phyloP scores from a whole-genome alignment of 2,797 vertebrate genomes.

The Macropus fuliginosus region DNA sequence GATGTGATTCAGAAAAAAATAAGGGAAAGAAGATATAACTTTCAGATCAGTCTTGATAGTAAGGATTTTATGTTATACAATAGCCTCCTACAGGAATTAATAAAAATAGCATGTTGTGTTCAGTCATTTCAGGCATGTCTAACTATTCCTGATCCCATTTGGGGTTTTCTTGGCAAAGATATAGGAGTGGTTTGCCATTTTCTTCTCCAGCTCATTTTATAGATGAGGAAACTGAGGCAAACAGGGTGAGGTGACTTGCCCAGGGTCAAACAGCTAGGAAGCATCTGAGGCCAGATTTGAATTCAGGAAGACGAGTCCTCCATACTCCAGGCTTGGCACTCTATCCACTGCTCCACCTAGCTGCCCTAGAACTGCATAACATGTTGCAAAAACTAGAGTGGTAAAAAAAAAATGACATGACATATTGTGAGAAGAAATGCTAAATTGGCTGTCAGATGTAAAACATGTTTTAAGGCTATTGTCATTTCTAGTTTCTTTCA shows the following conservation, averaged over 20 bases:
- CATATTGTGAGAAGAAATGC: constrained; percentile 4
- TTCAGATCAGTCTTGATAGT: background rate
- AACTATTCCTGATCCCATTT: background rate
- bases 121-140: background rate
- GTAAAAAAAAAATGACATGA: background rate
- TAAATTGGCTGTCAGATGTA: constrained; percentile 33
- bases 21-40: constrained; percentile 50
- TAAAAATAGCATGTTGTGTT: constrained; percentile 20
- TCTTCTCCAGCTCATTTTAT: background rate
- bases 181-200: background rate
- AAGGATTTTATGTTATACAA: constrained; percentile 31
- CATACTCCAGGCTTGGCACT: background rate
- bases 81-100: constrained; percentile 49
- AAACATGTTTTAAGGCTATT: constrained; percentile 1
- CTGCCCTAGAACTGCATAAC: background rate
- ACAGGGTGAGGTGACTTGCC: background rate
- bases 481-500: constrained; percentile 18
- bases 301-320: background rate
- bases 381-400: background rate
- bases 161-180: background rate
- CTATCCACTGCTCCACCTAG: background rate
- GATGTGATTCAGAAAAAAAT: constrained; percentile 17
- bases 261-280: background rate
- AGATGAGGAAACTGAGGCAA: background rate
- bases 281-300: background rate